phyloP scores from a whole-genome alignment of 2,797 vertebrate genomes.

The Clamator glandarius region DNA sequence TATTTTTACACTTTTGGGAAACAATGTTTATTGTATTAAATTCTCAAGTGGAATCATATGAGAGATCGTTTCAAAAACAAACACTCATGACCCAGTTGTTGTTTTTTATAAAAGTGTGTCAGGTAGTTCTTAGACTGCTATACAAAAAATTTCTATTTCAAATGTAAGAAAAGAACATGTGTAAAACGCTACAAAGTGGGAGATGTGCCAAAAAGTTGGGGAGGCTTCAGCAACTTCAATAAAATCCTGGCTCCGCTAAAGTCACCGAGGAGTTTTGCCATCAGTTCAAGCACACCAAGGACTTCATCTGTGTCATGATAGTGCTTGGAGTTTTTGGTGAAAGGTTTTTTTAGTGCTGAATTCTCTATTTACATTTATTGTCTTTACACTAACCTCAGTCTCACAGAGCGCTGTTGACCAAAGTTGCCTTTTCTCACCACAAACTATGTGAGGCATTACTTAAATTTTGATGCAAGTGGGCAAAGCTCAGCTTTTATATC shows the following conservation, averaged over 20 bases:
- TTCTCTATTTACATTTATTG: constrained; percentile 40
- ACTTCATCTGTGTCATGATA: constrained; percentile 3
- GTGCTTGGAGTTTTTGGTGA: neutral
- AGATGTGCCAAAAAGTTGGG: neutral
- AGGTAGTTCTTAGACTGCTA: neutral
- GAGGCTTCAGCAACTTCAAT: neutral
- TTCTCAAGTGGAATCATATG: constrained; percentile 33
- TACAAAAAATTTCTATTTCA: neutral
- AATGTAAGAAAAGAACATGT: neutral
- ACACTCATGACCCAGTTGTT: neutral
- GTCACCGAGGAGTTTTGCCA: neutral
- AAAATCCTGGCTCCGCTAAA: neutral
- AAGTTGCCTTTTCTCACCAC: constrained; percentile 33
- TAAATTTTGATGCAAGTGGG: neutral
- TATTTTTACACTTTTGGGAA: constrained; percentile 20
- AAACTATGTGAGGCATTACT: constrained; percentile 36
- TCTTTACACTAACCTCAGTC: constrained; percentile 41
- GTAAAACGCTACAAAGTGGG: neutral
- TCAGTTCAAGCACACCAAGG: neutral
- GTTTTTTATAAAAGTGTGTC: neutral
- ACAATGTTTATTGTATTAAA: constrained; percentile 47
- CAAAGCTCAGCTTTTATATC: neutral
- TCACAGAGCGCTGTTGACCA: constrained; percentile 23
- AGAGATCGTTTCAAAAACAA: neutral
- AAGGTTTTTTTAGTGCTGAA: constrained; percentile 23